phyloP scores from a whole-genome alignment of 2,888 invertebrate species.

The Hetaerina titia region DNA sequence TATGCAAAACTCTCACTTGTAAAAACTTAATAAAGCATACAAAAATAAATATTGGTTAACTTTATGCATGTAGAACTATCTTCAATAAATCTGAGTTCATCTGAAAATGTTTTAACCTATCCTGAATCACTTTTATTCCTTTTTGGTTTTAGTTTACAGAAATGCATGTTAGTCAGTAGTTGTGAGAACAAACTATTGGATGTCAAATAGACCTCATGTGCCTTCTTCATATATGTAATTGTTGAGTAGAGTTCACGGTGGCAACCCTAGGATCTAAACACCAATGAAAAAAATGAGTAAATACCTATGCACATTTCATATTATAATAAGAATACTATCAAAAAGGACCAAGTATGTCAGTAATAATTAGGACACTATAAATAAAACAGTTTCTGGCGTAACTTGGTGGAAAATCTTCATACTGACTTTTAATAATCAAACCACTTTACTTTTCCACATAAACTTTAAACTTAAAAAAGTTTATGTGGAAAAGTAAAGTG shows the following conservation, averaged over 20 bases:
- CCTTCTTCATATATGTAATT: not conserved
- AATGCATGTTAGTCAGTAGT: slow-evolving; percentile 34
- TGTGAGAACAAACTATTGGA: not conserved
- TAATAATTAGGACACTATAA: no score
- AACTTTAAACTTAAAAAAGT: no score
- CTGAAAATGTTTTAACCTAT: not conserved
- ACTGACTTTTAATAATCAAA: no score
- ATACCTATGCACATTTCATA: not conserved
- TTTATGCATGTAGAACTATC: slow-evolving; percentile 39
- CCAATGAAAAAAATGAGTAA: not conserved
- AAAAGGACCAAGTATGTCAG: not conserved
- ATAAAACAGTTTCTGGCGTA: no score
- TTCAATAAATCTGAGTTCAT: slow-evolving; percentile 42
- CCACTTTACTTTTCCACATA: no score
- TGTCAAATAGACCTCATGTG: not conserved
- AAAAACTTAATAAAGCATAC: not conserved
- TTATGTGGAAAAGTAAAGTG: no score
- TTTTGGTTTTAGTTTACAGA: not conserved
- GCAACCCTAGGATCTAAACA: slow-evolving; percentile 47
- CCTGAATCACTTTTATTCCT: slow-evolving; percentile 21
- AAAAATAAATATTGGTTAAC: not conserved
- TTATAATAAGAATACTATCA: not conserved
- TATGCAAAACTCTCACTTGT: slow-evolving; percentile 5
- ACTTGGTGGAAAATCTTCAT: no score
- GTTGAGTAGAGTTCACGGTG: not conserved